Evolutionary conservation across 2,888 invertebrate species (phyloP).

Genomic region (Oscheius onirici): DNA sequence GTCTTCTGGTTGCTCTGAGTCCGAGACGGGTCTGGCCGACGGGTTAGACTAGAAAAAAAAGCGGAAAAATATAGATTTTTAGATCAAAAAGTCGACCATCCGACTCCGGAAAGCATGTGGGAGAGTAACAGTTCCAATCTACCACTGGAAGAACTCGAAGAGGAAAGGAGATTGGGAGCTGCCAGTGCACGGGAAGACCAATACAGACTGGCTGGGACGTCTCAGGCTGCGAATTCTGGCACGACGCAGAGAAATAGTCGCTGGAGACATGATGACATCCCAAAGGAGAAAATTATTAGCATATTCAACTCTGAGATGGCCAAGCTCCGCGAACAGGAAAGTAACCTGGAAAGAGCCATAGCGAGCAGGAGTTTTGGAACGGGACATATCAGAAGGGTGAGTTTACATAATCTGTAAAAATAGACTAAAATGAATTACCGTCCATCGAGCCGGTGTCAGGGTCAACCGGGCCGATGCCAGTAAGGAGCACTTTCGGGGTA

Average conservation of each 20-base stretch:
- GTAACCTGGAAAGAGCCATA: constrained; percentile 49
- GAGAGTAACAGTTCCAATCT: constrained; percentile 39
- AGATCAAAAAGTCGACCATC: constrained; percentile 66
- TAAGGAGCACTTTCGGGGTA: no score
- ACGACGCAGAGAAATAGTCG: constrained; percentile 74
- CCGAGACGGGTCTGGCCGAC: constrained; percentile 62
- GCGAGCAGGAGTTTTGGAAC: constrained; percentile 30
- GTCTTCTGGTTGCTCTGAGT: constrained; percentile 90
- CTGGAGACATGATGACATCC: constrained; percentile 91
- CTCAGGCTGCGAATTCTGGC: constrained; percentile 40
- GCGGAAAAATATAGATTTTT: constrained; percentile 3
- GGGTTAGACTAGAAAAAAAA: constrained; percentile 25
- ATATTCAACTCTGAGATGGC: constrained; percentile 94
- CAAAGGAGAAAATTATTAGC: constrained; percentile 92
- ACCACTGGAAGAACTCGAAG: constrained; percentile 29
- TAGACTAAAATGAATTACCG: no score
- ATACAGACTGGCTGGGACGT: constrained; percentile 43
- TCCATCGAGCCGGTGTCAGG: no score
- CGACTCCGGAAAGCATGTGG: constrained; percentile 62
- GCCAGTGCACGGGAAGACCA: constrained; percentile 51
- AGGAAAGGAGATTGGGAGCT: constrained; percentile 10
- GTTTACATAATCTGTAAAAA: no score
- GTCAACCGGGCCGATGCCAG: no score
- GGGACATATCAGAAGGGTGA: constrained; percentile 22
- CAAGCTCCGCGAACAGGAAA: constrained; percentile 82